Evolutionary conservation across 2,888 invertebrate species (phyloP).

Genomic region (Atrina japonica): DNA sequence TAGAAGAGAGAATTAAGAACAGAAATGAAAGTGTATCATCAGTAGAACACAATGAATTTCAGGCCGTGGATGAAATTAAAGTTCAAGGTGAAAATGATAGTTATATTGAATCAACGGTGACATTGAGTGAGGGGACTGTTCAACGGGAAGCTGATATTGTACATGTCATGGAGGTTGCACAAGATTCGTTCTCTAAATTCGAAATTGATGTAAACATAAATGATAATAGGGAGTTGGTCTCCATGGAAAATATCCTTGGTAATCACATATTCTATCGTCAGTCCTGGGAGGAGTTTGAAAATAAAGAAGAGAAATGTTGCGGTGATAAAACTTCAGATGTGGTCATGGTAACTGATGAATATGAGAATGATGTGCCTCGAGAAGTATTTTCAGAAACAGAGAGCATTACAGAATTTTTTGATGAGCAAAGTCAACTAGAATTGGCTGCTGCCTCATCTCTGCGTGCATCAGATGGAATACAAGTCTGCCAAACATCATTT

Average conservation of each 20-base stretch:
- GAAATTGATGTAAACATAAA: neutral
- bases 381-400: slow-evolving; percentile 21
- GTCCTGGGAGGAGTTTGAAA: too few relatives aligned
- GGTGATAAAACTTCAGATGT: too few relatives aligned
- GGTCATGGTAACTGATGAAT: too few relatives aligned
- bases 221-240: too few relatives aligned
- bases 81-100: neutral
- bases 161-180: slow-evolving; percentile 2
- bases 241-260: too few relatives aligned
- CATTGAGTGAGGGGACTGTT: neutral
- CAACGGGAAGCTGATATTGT: neutral
- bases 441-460: slow-evolving; percentile 2
- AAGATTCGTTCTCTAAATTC: neutral
- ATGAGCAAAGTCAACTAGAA: slow-evolving; percentile 20
- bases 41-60: too few relatives aligned
- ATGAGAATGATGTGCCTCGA: neutral
- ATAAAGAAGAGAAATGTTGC: too few relatives aligned
- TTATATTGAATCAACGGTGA: neutral
- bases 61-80: too few relatives aligned
- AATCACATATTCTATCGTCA: too few relatives aligned
- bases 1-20: too few relatives aligned
- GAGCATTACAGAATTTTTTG: slow-evolving; percentile 28
- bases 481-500: slow-evolving; percentile 12
- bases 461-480: slow-evolving; percentile 17
- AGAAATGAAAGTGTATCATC: too few relatives aligned